phyloP scores from a whole-genome alignment of 2,888 invertebrate genomes.

The Synergus gifuensis region DNA sequence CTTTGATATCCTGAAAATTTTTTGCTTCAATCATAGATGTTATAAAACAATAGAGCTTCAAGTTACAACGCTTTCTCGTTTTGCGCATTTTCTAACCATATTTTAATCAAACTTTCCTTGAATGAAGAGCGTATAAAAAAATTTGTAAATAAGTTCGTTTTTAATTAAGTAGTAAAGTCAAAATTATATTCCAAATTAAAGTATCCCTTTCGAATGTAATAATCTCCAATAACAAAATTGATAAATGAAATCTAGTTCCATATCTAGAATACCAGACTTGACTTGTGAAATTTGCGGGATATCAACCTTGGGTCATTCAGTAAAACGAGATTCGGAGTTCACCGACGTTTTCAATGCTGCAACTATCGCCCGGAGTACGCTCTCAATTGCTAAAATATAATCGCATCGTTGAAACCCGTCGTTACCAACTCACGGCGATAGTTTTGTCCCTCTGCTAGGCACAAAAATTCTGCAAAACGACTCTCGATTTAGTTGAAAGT shows the following conservation, averaged over 20 bases:
- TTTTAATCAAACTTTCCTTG: too few species aligned
- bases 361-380: background rate
- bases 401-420: constrained; percentile 11
- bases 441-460: background rate
- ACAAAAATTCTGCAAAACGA: constrained; percentile 9
- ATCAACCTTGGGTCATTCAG: background rate
- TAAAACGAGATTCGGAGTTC: background rate
- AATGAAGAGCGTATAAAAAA: too few species aligned
- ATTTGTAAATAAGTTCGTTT: too few species aligned
- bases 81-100: too few species aligned
- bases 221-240: background rate
- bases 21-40: background rate
- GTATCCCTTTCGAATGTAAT: too few species aligned
- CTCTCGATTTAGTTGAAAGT: constrained; percentile 4
- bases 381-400: constrained; percentile 13
- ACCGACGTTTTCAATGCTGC: background rate
- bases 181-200: background rate
- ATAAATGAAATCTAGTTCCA: background rate
- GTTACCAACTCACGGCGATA: background rate
- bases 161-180: too few species aligned
- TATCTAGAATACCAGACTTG: background rate
- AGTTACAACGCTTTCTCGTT: background rate
- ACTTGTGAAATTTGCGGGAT: background rate
- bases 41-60: background rate
- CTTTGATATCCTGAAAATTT: too few species aligned